Conservation (phyloP, 1,140 invertebrate genomes). For the Drosophila ananassae region DNA sequence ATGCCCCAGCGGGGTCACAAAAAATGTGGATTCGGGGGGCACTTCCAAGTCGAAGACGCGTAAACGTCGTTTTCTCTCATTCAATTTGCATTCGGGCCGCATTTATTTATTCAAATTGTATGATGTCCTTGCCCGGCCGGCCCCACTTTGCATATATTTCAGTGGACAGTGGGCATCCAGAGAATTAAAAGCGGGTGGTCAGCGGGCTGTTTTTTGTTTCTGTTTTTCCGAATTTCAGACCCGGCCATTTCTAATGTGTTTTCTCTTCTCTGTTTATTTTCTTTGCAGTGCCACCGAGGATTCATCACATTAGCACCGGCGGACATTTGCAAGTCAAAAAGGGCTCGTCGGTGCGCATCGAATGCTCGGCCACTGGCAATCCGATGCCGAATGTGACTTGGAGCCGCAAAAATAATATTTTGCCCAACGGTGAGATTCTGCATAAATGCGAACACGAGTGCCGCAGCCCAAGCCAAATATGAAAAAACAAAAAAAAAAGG, state of each 20-base stretch:
- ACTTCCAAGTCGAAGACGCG: conserved; percentile 50
- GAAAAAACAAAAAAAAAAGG: conserved; percentile 19
- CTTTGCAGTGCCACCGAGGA: conserved; percentile 86
- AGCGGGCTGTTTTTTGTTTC: conserved; percentile 25
- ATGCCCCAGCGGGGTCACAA: conserved; percentile 29
- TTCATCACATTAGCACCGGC: conserved; percentile 86
- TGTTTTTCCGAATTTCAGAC: background rate
- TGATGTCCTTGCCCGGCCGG: conserved; percentile 52
- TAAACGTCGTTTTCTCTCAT: conserved; percentile 75
- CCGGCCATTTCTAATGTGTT: conserved; percentile 70
- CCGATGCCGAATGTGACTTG: conserved; percentile 88
- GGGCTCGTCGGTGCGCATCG: conserved; percentile 87
- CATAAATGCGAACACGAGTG: conserved; percentile 54
- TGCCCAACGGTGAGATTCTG: conserved; percentile 86
- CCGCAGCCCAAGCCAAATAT: background rate
- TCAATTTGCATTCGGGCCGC: conserved; percentile 79
- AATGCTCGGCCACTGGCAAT: conserved; percentile 88
- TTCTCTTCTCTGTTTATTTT: conserved; percentile 47
- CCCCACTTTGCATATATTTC: conserved; percentile 76
- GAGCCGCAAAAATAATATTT: conserved; percentile 87
- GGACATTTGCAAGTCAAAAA: conserved; percentile 87
- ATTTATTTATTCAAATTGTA: conserved; percentile 80
- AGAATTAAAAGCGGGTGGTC: background rate
- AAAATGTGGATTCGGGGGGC: background rate
- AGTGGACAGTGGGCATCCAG: conserved; percentile 31